These are phyloP conservation scores for Neodiprion virginianus DNA, from an alignment of 1,140 invertebrate species.

Conservation along the genomic window DNA sequence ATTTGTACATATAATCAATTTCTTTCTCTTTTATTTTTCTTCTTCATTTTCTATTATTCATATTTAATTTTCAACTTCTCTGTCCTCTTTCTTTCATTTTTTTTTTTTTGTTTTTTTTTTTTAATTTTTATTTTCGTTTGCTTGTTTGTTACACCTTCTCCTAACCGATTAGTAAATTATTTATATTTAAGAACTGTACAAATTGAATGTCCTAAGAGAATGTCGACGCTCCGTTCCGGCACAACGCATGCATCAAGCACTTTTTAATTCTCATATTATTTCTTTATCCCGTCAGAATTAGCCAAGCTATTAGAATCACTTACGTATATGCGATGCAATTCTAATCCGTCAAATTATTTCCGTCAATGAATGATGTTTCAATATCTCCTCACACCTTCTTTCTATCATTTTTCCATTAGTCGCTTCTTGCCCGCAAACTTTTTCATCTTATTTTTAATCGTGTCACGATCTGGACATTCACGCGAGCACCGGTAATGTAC, in stretches of 20 bases:
- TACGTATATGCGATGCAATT: not conserved
- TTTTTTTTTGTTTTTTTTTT: not conserved
- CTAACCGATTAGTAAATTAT: not conserved
- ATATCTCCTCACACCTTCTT: not conserved
- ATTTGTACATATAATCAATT: conserved; percentile 9
- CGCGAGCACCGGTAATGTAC: conserved; percentile 58
- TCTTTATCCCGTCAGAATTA: conserved; percentile 4
- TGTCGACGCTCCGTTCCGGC: conserved; percentile 50
- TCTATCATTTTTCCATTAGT: not conserved
- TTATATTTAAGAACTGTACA: conserved; percentile 63
- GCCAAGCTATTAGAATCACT: no score
- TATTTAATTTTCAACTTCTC: no score
- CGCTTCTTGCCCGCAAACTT: conserved; percentile 8
- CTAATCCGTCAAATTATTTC: conserved; percentile 12
- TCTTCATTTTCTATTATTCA: not conserved
- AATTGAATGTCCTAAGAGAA: conserved; percentile 63
- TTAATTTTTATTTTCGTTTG: not conserved
- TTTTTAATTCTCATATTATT: conserved; percentile 25
- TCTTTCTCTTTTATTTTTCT: not conserved
- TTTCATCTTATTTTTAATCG: conserved; percentile 15
- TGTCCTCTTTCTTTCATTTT: not conserved
- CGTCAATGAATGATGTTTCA: conserved; percentile 30
- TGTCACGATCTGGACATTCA: conserved; percentile 25
- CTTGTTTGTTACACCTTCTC: not conserved
- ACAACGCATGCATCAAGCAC: conserved; percentile 37